Conservation (phyloP, 1,140 invertebrate genomes). For the Drosophila arawakana region DNA sequence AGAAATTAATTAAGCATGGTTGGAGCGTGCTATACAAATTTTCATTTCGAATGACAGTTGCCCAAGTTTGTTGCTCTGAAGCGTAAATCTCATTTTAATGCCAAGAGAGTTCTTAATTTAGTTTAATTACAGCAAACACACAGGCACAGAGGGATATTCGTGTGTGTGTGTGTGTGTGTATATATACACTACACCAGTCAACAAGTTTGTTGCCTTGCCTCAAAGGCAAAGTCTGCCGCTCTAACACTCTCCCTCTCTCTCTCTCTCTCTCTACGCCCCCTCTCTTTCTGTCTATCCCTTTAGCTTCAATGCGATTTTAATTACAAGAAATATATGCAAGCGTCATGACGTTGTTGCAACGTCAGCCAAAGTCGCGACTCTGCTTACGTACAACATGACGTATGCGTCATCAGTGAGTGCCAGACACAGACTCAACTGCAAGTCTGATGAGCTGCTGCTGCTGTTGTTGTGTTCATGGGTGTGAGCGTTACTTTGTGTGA, state of each 20-base stretch:
- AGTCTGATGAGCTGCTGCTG: slow-evolving; percentile 35
- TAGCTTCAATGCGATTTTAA: slow-evolving; percentile 77
- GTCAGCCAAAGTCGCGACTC: slow-evolving; percentile 67
- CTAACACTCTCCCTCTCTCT: not conserved
- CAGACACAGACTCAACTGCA: slow-evolving; percentile 36
- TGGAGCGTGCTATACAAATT: slow-evolving; percentile 59
- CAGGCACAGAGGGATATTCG: not conserved
- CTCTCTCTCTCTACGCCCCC: too few species aligned
- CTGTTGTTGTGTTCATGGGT: not conserved
- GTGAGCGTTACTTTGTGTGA: slow-evolving; percentile 2
- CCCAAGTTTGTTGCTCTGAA: slow-evolving; percentile 74
- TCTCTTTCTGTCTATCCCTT: too few species aligned
- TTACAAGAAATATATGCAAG: slow-evolving; percentile 81
- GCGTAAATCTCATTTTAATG: slow-evolving; percentile 83
- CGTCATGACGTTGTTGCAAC: slow-evolving; percentile 56
- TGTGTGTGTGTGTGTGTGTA: not conserved
- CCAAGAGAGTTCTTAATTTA: slow-evolving; percentile 82
- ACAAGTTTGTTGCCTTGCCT: slow-evolving; percentile 72
- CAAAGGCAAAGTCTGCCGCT: slow-evolving; percentile 73
- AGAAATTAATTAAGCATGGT: slow-evolving; percentile 72
- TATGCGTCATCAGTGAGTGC: slow-evolving; percentile 67
- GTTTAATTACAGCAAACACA: slow-evolving; percentile 77
- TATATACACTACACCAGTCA: slow-evolving; percentile 50
- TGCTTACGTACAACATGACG: slow-evolving; percentile 66
- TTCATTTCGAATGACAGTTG: slow-evolving; percentile 78